These are phyloP conservation scores for Cynocephalus volans DNA, from an alignment of 2,113 vertebrate species.

Conservation along the genomic window DNA sequence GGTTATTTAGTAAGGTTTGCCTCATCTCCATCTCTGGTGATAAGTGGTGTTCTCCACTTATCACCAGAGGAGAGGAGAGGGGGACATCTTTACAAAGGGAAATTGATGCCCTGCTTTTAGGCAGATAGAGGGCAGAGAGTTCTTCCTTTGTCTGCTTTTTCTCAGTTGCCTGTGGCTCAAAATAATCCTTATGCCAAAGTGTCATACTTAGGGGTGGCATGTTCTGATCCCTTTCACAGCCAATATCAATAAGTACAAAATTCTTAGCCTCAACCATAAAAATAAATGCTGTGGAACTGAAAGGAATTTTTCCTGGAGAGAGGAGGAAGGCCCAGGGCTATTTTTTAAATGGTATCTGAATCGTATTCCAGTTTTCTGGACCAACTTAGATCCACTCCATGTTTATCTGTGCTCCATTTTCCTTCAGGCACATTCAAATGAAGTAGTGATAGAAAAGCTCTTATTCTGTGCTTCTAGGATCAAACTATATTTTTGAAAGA, in stretches of 20 bases:
- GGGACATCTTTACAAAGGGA: background rate
- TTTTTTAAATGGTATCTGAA: background rate
- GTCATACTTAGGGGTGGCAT: background rate
- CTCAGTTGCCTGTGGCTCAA: conserved; percentile 37
- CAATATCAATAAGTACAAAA: background rate
- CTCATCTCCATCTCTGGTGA: background rate
- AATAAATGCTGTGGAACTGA: background rate
- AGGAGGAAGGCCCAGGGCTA: background rate
- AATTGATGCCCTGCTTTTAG: background rate
- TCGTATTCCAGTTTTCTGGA: background rate
- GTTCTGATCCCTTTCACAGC: background rate
- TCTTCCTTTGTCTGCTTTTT: background rate
- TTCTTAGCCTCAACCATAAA: conserved; percentile 3
- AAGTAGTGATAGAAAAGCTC: background rate
- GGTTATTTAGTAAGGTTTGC: background rate
- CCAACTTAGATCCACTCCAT: background rate
- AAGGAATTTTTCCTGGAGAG: background rate
- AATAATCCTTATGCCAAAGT: conserved; percentile 2
- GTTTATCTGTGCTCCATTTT: background rate
- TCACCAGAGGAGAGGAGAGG: background rate
- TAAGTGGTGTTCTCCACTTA: background rate
- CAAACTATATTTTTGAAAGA: conserved; percentile 37
- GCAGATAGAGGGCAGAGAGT: background rate
- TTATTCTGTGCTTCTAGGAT: conserved; percentile 47
- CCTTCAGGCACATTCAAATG: background rate